Base-by-base conservation (phyloP, 1,140 invertebrate species). In the Pseudobourletiella spinata region DNA sequence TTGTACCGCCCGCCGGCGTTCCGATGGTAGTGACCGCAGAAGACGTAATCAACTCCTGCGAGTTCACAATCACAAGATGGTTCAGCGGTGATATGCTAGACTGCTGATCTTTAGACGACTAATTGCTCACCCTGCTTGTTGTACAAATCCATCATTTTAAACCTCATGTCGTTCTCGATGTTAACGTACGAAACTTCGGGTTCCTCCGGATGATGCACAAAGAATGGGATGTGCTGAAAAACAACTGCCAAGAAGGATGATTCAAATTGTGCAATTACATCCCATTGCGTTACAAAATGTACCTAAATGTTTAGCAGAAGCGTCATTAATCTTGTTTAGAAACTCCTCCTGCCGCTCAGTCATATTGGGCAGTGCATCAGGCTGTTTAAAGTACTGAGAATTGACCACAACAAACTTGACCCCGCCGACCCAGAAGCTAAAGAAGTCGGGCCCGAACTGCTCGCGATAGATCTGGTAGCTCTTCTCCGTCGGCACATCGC, bases 201-300 rank as follows among this genome's bases (percentile, higher is more conserved):
- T 66, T 80, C 79, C 57, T 80, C 74, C 2, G 72, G 63, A 42
- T 71, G 50, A 3, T 70, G 54, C 2, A 81, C n/a, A 71, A 82
- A 82, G 72, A 75, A 78, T 2, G 81, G 79, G 58, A 82, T 79
- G 66, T 83, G 81, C 68, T 83, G 80, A 61, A 82, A 80, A 15
- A 82, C 63, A 30, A 82, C 72, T 26, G 74, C 66, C 64, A 50
- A 43, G 44, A 29, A n/a, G n/a, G n/a, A n/a, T n/a, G n/a, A n/a
- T n/a, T n/a, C 20, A 1, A n/a, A 57, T 26, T 15, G 18, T 52
- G n/a, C n/a, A 11, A 54, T 3, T 52, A 54, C 42, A n/a, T 25
- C 25, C 15, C 28, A 42, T 46, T 62, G 11, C 22, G 11, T 15
- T 48, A 6, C 2, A 3, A 26, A 43, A 30, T n/a, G 11, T 29